phyloP scores from a whole-genome alignment of 2,888 invertebrate genomes.

The Cosmia pyralina region DNA sequence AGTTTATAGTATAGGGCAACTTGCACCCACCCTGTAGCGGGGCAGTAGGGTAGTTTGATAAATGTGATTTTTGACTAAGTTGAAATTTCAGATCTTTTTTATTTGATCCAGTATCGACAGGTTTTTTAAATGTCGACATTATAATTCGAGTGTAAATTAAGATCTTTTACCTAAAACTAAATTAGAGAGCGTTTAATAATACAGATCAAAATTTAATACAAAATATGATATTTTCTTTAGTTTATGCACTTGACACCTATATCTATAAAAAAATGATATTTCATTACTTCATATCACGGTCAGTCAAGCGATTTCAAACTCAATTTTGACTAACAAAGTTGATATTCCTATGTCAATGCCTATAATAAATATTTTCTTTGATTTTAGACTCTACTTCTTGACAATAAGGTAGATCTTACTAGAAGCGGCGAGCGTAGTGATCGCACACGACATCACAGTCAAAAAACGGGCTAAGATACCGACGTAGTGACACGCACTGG shows the following conservation, averaged over 20 bases:
- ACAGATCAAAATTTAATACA: constrained; percentile 38
- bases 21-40: too few species aligned
- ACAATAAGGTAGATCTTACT: constrained; percentile 31
- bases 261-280: constrained; percentile 49
- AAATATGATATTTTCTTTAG: constrained; percentile 1
- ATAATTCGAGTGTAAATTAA: constrained; percentile 2
- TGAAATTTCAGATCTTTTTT: neutral
- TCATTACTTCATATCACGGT: constrained; percentile 12
- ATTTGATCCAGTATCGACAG: neutral
- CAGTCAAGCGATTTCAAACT: constrained; percentile 17
- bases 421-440: constrained; percentile 51
- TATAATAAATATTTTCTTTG: constrained; percentile 6
- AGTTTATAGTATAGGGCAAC: neutral
- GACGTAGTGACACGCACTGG: constrained; percentile 55
- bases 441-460: constrained; percentile 66
- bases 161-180: constrained; percentile 40
- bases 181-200: constrained; percentile 55
- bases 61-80: constrained; percentile 13
- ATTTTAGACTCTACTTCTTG: constrained; percentile 24
- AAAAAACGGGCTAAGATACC: constrained; percentile 56
- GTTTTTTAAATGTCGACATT: neutral
- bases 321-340: constrained; percentile 9
- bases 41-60: neutral
- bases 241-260: constrained; percentile 35
- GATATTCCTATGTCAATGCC: constrained; percentile 19